A percentile compares a stretch with the other conserved stretches of the same genome.
These are phyloP conservation scores for Gasterosteus aculeatus DNA, from an alignment of 2,113 vertebrate genomes.

Conservation along the genomic window DNA sequence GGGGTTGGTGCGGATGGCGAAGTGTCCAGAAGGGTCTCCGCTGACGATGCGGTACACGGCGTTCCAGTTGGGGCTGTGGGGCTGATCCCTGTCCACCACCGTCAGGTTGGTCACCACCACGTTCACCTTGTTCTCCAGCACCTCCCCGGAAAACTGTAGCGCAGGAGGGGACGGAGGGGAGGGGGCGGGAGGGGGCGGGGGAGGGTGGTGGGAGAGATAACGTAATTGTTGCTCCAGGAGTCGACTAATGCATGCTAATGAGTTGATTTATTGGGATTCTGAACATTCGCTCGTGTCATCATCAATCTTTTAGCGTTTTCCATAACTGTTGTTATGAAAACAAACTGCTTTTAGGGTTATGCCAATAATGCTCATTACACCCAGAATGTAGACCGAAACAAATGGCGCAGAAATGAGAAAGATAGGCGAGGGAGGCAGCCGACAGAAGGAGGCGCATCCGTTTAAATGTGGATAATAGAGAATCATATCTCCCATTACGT, in stretches of 20 bases:
- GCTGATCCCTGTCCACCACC: conserved; percentile 93
- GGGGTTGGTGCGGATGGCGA: conserved; percentile 92
- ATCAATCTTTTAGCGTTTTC: conserved; percentile 44
- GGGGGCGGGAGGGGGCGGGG: too few relatives aligned
- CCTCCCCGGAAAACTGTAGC: conserved; percentile 90
- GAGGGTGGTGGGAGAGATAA: conserved; percentile 13
- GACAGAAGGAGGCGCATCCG: conserved; percentile 5
- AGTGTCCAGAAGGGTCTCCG: conserved; percentile 93
- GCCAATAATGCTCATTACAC: conserved; percentile 41
- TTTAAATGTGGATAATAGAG: conserved; percentile 58
- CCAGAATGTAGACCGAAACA: conserved; percentile 31
- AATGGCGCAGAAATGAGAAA: conserved; percentile 21
- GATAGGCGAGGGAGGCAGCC: not conserved
- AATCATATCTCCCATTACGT: conserved; percentile 66
- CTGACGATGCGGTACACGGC: conserved; percentile 94
- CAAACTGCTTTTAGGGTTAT: conserved; percentile 50
- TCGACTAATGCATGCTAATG: conserved; percentile 42
- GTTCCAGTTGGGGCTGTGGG: conserved; percentile 96
- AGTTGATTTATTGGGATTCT: conserved; percentile 51
- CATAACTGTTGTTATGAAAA: conserved; percentile 59
- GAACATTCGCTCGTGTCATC: conserved; percentile 11
- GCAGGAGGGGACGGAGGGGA: not conserved
- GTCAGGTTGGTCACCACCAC: conserved; percentile 94
- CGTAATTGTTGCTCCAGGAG: conserved; percentile 29
- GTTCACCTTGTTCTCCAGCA: conserved; percentile 92